Percentiles rank a stretch among this genome's conserved stretches.
These are phyloP conservation scores for Thunnus maccoyii DNA, from an alignment of 2,113 vertebrate species.

Conservation along the genomic window DNA sequence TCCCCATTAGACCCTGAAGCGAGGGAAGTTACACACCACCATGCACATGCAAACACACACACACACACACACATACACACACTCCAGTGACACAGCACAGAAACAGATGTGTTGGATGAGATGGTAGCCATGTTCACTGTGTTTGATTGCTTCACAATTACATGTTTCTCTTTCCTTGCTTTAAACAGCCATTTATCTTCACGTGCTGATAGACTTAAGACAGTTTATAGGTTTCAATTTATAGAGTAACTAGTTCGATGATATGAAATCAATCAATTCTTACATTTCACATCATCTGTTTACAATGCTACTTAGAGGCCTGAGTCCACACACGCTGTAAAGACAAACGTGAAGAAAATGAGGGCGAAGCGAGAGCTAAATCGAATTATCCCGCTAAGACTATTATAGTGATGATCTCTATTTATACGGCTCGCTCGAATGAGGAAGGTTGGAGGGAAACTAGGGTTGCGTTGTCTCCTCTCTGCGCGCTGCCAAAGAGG, in stretches of 20 bases:
- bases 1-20: conserved; percentile 73
- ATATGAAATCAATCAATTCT: background rate
- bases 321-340: background rate
- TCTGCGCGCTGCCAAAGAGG: conserved; percentile 52
- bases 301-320: conserved; percentile 23
- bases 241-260: background rate
- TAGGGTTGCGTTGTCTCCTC: conserved; percentile 18
- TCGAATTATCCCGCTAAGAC: conserved; percentile 65
- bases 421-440: conserved; percentile 47
- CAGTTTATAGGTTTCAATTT: background rate
- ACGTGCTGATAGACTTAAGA: background rate
- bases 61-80: background rate
- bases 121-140: conserved; percentile 7
- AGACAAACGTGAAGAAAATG: conserved; percentile 65
- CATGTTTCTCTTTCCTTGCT: background rate
- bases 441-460: conserved; percentile 48
- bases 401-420: conserved; percentile 65
- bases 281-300: conserved; percentile 17
- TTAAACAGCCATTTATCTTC: conserved; percentile 3
- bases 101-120: conserved; percentile 9
- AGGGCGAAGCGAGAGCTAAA: conserved; percentile 58
- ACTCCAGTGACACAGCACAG: conserved; percentile 10
- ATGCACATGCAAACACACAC: conserved; percentile 22
- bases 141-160: conserved; percentile 2
- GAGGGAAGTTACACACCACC: conserved; percentile 46